These are phyloP conservation scores for Sula dactylatra DNA, from an alignment of 2,113 vertebrate genomes.

Conservation along the genomic window DNA sequence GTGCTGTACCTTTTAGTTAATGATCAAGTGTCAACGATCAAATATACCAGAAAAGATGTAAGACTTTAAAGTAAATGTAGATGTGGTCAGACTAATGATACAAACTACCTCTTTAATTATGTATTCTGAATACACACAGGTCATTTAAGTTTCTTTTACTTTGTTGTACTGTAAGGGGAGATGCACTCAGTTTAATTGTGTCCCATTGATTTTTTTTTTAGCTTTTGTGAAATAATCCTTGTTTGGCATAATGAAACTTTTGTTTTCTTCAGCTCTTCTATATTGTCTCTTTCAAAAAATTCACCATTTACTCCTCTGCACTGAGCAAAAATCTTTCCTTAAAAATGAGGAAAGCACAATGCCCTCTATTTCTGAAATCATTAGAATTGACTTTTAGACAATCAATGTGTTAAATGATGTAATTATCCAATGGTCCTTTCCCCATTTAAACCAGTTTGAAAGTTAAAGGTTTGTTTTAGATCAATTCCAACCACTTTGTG, in stretches of 20 bases:
- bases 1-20: neutral
- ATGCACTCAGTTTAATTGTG: constrained; percentile 84
- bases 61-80: neutral
- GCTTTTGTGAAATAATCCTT: constrained; percentile 78
- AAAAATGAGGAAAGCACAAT: constrained; percentile 80
- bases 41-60: neutral
- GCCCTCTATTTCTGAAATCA: constrained; percentile 87
- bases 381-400: constrained; percentile 85
- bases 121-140: constrained; percentile 37
- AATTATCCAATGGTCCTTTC: constrained; percentile 83
- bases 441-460: constrained; percentile 88
- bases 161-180: constrained; percentile 62
- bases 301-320: constrained; percentile 57
- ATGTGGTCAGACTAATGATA: neutral
- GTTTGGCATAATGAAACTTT: constrained; percentile 95
- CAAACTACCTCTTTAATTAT: constrained; percentile 21
- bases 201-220: constrained; percentile 83
- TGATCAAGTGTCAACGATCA: neutral
- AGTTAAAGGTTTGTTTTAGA: constrained; percentile 89
- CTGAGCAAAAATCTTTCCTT: constrained; percentile 74
- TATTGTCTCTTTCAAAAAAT: constrained; percentile 77
- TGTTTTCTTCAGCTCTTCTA: constrained; percentile 84
- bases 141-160: constrained; percentile 56
- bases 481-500: constrained; percentile 87
- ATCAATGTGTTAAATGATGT: constrained; percentile 93